Percentiles rank a stretch among this genome's conserved stretches.
Conservation (phyloP, 1,140 invertebrate genomes). For the Drosophila dunni region DNA sequence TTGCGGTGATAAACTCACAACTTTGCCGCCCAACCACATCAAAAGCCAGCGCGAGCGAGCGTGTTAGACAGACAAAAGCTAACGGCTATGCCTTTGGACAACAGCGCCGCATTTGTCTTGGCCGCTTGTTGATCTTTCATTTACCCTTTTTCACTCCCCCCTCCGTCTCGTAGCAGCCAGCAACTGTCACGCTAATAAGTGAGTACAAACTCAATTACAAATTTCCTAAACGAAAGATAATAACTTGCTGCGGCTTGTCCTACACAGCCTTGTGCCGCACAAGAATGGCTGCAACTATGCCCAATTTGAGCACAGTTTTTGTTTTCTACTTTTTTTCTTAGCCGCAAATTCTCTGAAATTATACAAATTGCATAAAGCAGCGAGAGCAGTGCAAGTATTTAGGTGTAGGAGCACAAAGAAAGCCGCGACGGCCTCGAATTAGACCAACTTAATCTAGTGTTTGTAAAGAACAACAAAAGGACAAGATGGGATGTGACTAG, state of each 20-base stretch:
- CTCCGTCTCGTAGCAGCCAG: no score
- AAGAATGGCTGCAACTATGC: background rate
- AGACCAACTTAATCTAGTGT: no score
- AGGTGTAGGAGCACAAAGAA: background rate
- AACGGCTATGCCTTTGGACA: slow-evolving; percentile 47
- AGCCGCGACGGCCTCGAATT: no score
- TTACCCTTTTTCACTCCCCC: background rate
- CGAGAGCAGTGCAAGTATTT: no score
- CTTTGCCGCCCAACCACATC: slow-evolving; percentile 70
- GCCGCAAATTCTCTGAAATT: slow-evolving; percentile 10
- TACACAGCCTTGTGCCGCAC: background rate
- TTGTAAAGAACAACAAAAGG: no score
- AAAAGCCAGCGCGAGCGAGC: slow-evolving; percentile 45
- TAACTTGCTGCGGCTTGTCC: slow-evolving; percentile 28
- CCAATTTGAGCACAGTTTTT: background rate
- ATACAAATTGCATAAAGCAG: slow-evolving; percentile 33
- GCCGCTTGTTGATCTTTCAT: slow-evolving; percentile 33
- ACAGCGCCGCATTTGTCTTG: slow-evolving; percentile 11
- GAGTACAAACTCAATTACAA: slow-evolving; percentile 59
- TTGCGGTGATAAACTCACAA: slow-evolving; percentile 68
- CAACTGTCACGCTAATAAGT: slow-evolving; percentile 46
- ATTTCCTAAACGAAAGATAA: slow-evolving; percentile 57
- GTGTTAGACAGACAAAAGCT: slow-evolving; percentile 61
- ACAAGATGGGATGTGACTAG: no score
- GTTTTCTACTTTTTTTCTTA: no score